Percentiles rank a stretch among this genome's conserved stretches.
These are phyloP conservation scores for Heterohyrax brucei DNA, from an alignment of 2,797 vertebrate genomes.

Conservation along the genomic window DNA sequence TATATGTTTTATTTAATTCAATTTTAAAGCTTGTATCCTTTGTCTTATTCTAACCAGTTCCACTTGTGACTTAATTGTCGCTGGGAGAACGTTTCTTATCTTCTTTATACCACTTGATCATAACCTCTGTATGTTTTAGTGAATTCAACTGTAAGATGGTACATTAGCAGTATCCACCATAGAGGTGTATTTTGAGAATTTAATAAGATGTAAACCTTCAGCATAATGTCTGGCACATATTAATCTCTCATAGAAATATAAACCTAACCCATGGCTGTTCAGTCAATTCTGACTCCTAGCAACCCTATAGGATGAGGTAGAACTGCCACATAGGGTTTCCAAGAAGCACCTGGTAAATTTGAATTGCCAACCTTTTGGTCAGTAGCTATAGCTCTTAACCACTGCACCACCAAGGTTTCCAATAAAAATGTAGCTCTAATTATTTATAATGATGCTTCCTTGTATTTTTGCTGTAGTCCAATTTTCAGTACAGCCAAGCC, in stretches of 20 bases:
- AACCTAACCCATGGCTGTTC: too few relatives aligned
- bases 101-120: background rate
- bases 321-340: too few relatives aligned
- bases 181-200: slow-evolving; percentile 16
- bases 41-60: background rate
- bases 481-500: background rate
- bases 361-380: too few relatives aligned
- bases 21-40: background rate
- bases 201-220: background rate
- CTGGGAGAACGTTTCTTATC: background rate
- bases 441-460: background rate
- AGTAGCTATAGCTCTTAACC: too few relatives aligned
- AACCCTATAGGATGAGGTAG: too few relatives aligned
- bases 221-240: background rate
- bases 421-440: background rate
- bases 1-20: background rate
- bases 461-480: background rate
- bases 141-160: background rate
- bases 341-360: too few relatives aligned
- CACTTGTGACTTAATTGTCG: background rate
- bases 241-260: background rate
- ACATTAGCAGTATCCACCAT: background rate
- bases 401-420: too few relatives aligned
- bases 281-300: too few relatives aligned
- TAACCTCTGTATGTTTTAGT: background rate